These are phyloP conservation scores for Gasterosteus aculeatus DNA, from an alignment of 2,113 vertebrate species.

Conservation along the genomic window DNA sequence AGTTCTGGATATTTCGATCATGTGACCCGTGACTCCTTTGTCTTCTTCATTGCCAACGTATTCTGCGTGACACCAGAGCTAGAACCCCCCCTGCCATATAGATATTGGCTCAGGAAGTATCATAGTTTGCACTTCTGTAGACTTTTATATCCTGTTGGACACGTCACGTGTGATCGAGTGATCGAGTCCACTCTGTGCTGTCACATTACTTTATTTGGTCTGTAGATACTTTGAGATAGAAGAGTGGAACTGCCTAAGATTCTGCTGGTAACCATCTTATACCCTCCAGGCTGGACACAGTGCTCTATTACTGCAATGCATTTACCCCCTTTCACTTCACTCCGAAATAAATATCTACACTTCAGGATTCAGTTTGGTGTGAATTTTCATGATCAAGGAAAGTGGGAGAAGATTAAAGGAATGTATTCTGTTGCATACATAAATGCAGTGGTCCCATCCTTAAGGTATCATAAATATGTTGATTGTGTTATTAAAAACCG, in stretches of 20 bases:
- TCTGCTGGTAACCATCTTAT: constrained; percentile 65
- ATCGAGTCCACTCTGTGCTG: constrained; percentile 33
- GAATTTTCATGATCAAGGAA: neutral
- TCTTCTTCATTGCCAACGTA: constrained; percentile 5
- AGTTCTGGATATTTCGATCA: neutral
- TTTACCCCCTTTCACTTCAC: constrained; percentile 62
- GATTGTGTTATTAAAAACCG: no score
- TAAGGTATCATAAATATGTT: no score
- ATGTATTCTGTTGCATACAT: neutral
- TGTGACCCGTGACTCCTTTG: neutral
- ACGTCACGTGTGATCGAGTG: neutral
- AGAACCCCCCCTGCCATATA: neutral
- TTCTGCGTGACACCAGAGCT: neutral
- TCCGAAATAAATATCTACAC: constrained; percentile 64
- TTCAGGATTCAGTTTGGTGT: constrained; percentile 25
- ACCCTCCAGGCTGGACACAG: constrained; percentile 64
- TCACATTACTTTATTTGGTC: constrained; percentile 28
- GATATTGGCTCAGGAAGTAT: constrained; percentile 11
- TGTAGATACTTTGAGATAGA: constrained; percentile 42
- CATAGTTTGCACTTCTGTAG: constrained; percentile 64
- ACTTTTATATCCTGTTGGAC: constrained; percentile 41
- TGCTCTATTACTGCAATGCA: constrained; percentile 61
- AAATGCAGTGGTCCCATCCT: no score
- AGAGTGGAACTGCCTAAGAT: constrained; percentile 51
- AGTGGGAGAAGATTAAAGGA: neutral